A percentile compares a stretch with the other conserved stretches of the same genome.
Evolutionary conservation across 2,888 invertebrate species (phyloP).

Genomic region (Amphipyra berbera): DNA sequence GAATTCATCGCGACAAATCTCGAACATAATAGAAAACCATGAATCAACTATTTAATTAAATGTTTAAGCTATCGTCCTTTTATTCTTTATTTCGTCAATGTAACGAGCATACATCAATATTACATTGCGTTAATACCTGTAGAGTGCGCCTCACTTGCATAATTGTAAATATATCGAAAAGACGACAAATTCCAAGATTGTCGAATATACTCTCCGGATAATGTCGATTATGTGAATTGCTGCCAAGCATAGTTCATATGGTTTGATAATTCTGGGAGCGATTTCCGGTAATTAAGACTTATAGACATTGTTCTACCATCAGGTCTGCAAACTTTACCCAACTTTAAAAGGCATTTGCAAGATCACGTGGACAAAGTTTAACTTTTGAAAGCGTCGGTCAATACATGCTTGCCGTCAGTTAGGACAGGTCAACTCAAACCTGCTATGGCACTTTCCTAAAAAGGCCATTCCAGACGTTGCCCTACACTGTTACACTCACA

Average conservation of each 20-base stretch:
- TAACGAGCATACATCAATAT: too few relatives aligned
- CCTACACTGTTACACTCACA: too few relatives aligned
- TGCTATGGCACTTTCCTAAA: too few relatives aligned
- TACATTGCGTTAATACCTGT: too few relatives aligned
- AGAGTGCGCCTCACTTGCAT: too few relatives aligned
- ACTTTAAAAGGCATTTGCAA: background rate
- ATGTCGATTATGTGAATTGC: background rate
- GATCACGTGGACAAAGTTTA: background rate
- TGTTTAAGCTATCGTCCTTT: background rate
- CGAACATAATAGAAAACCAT: background rate
- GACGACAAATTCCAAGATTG: too few relatives aligned
- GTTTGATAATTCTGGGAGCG: background rate
- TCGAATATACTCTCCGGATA: background rate
- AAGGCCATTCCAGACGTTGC: too few relatives aligned
- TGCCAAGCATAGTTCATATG: background rate
- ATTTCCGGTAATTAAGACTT: background rate
- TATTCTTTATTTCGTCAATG: background rate
- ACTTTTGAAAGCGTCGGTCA: background rate
- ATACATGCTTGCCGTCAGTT: too few relatives aligned
- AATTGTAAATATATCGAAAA: too few relatives aligned
- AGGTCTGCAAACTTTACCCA: background rate
- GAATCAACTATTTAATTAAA: background rate
- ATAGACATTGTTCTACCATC: conserved; percentile 1
- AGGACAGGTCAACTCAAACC: too few relatives aligned
- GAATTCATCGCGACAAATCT: background rate